A percentile compares a stretch with the other conserved stretches of the same genome.
These are phyloP conservation scores for Epinephelus coioides DNA, from an alignment of 2,797 vertebrate genomes.

Conservation along the genomic window DNA sequence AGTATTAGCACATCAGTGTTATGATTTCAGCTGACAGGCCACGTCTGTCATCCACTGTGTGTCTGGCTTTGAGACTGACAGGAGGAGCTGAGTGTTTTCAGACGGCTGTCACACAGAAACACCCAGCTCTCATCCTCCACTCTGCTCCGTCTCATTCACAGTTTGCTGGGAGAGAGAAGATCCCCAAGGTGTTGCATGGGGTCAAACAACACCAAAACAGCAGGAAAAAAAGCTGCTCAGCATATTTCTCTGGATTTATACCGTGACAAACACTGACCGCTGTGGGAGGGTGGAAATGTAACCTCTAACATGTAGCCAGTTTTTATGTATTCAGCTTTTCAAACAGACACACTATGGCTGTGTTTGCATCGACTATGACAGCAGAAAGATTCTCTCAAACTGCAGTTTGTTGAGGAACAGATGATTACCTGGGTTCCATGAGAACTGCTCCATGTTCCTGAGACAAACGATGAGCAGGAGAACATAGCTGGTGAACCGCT, in stretches of 20 bases:
- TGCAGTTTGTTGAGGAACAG: background rate
- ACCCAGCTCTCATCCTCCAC: constrained; percentile 35
- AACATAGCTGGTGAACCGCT: constrained; percentile 95
- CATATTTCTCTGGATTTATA: constrained; percentile 8
- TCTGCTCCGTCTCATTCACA: constrained; percentile 29
- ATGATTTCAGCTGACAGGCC: constrained; percentile 53
- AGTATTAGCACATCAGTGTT: constrained; percentile 40
- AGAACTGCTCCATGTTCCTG: constrained; percentile 99
- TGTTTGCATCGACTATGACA: background rate
- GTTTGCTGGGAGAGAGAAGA: background rate
- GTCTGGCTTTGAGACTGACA: constrained; percentile 52
- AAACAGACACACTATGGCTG: background rate
- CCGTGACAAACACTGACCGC: background rate
- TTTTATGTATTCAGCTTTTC: background rate
- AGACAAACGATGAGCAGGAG: constrained; percentile 96
- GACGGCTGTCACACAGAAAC: constrained; percentile 59
- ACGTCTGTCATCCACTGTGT: constrained; percentile 60
- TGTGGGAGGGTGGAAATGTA: background rate
- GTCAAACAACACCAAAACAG: constrained; percentile 25
- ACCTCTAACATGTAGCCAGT: background rate
- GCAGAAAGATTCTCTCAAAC: background rate
- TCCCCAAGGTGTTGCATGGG: constrained; percentile 30
- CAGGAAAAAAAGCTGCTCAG: constrained; percentile 35
- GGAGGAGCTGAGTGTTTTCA: constrained; percentile 58
- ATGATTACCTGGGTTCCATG: constrained; percentile 94